phyloP scores from a whole-genome alignment of 2,797 vertebrate species.

The Acomys russatus region DNA sequence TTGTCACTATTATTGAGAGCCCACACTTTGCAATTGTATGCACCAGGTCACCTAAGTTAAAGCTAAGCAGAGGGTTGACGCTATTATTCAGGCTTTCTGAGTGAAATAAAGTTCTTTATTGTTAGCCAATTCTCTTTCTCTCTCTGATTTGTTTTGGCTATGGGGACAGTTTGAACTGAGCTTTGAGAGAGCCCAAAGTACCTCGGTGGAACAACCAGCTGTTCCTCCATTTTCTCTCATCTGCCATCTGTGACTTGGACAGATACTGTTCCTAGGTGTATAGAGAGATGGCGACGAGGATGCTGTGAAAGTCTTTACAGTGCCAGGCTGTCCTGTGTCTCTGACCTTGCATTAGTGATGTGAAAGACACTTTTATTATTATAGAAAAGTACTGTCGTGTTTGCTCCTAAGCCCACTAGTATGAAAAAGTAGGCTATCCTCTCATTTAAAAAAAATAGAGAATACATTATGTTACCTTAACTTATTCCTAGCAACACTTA shows the following conservation, averaged over 20 bases:
- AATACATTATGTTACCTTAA: not conserved
- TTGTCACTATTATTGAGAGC: constrained; percentile 27
- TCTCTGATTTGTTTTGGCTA: constrained; percentile 57
- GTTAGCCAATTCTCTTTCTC: constrained; percentile 60
- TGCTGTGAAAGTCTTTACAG: not conserved
- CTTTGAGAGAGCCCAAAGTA: constrained; percentile 69
- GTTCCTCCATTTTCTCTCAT: constrained; percentile 68
- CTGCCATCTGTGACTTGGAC: constrained; percentile 76
- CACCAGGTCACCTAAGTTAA: constrained; percentile 65
- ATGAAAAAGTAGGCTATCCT: constrained; percentile 35
- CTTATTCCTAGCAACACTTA: constrained; percentile 24
- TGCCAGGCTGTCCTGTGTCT: not conserved
- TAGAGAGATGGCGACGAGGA: not conserved
- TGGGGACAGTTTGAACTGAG: constrained; percentile 72
- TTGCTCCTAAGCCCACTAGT: not conserved
- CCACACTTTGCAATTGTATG: constrained; percentile 18
- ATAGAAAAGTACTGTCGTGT: not conserved
- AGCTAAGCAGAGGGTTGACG: constrained; percentile 64
- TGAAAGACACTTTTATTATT: constrained; percentile 32
- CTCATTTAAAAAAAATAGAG: not conserved
- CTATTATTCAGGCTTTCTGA: constrained; percentile 69
- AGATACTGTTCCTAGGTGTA: constrained; percentile 49
- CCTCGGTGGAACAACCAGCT: constrained; percentile 67
- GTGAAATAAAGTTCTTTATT: constrained; percentile 70
- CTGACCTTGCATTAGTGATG: constrained; percentile 70